These are phyloP conservation scores for Cygnus olor DNA, from an alignment of 2,797 vertebrate genomes.

Conservation along the genomic window DNA sequence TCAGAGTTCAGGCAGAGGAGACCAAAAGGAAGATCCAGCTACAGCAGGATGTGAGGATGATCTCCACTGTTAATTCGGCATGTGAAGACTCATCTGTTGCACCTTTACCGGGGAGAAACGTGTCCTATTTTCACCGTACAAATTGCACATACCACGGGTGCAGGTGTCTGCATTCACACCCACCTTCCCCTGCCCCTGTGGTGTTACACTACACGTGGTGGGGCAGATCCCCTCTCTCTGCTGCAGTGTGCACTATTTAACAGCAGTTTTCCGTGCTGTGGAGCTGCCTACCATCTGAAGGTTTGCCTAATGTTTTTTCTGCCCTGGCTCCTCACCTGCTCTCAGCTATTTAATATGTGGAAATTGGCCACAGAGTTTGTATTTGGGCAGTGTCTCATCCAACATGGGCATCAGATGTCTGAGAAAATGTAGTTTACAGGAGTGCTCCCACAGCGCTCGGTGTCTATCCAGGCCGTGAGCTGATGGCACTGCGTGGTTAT, in stretches of 20 bases:
- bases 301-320: background rate
- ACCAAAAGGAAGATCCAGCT: background rate
- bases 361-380: background rate
- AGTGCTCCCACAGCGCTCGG: background rate
- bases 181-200: background rate
- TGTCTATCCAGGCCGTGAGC: background rate
- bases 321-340: background rate
- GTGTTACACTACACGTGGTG: rapidly evolving
- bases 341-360: background rate
- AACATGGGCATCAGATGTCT: background rate
- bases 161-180: rapidly evolving
- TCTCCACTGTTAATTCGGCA: background rate
- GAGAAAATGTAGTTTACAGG: background rate
- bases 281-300: background rate
- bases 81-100: background rate
- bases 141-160: rapidly evolving
- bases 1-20: background rate
- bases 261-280: background rate
- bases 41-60: background rate
- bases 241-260: background rate
- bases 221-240: background rate
- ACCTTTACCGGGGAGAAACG: background rate
- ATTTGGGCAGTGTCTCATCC: background rate
- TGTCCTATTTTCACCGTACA: background rate
- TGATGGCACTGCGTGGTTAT: background rate